A percentile compares a stretch with the other conserved stretches of the same genome.
These are phyloP conservation scores for Drosophila fungiperda DNA, from an alignment of 2,888 invertebrate species.

Conservation along the genomic window DNA sequence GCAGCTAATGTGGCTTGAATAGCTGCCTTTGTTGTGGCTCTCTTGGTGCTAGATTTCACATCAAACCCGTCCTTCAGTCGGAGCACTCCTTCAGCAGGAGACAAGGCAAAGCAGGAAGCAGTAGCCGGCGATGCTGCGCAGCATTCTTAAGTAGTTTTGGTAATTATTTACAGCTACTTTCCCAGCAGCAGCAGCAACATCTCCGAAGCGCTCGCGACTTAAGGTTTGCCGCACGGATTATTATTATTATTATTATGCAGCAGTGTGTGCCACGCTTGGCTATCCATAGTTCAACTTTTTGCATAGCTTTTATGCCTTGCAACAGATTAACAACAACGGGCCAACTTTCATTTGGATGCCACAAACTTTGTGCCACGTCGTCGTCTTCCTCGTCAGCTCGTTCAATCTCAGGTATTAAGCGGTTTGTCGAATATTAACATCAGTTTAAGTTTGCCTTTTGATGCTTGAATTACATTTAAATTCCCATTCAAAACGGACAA, in stretches of 20 bases:
- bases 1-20: constrained; percentile 59
- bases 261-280: constrained; percentile 32
- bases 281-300: constrained; percentile 62
- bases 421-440: constrained; percentile 59
- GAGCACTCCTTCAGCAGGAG: not conserved
- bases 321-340: constrained; percentile 76
- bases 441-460: constrained; percentile 43
- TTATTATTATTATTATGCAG: constrained; percentile 77
- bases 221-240: constrained; percentile 79
- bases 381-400: not conserved
- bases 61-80: not conserved
- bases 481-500: constrained; percentile 9
- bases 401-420: constrained; percentile 69
- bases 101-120: constrained; percentile 54
- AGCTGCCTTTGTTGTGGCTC: constrained; percentile 68
- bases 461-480: constrained; percentile 64
- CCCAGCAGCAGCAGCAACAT: constrained; percentile 15
- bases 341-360: constrained; percentile 75
- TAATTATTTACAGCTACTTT: constrained; percentile 81
- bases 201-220: constrained; percentile 25
- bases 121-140: constrained; percentile 57
- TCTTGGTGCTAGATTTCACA: constrained; percentile 16
- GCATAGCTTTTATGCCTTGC: constrained; percentile 78
- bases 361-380: constrained; percentile 61
- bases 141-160: constrained; percentile 82